Evolutionary conservation across 2,888 invertebrate species (phyloP).

Genomic region (Choreutis nemorana): DNA sequence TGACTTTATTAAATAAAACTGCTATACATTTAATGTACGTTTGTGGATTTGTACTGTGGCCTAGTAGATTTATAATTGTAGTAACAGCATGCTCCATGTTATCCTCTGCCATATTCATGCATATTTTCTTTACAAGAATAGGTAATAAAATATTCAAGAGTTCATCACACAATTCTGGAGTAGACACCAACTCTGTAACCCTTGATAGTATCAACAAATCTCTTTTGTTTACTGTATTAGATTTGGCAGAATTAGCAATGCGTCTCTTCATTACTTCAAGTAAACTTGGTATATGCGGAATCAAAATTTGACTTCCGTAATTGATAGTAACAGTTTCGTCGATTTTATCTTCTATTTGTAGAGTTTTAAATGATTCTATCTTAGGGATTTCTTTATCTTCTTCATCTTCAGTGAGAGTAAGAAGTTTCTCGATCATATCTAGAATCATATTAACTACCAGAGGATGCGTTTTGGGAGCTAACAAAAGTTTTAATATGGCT

Average conservation of each 20-base stretch:
- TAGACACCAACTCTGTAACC: slow-evolving; percentile 77
- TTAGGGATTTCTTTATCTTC: slow-evolving; percentile 44
- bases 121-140: slow-evolving; percentile 72
- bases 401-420: slow-evolving; percentile 71
- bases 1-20: slow-evolving; percentile 75
- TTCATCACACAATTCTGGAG: slow-evolving; percentile 72
- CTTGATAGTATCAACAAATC: slow-evolving; percentile 79
- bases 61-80: slow-evolving; percentile 78
- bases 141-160: slow-evolving; percentile 76
- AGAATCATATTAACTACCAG: slow-evolving; percentile 74
- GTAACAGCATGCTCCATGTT: slow-evolving; percentile 73
- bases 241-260: slow-evolving; percentile 65
- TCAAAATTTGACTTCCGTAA: slow-evolving; percentile 76
- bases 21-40: slow-evolving; percentile 74
- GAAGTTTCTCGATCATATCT: slow-evolving; percentile 77
- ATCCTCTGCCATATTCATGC: slow-evolving; percentile 70
- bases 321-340: slow-evolving; percentile 57
- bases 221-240: slow-evolving; percentile 69
- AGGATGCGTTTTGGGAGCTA: slow-evolving; percentile 71
- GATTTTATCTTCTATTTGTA: slow-evolving; percentile 21
- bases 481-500: slow-evolving; percentile 74
- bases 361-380: slow-evolving; percentile 39
- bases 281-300: slow-evolving; percentile 76
- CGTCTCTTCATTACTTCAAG: slow-evolving; percentile 74
- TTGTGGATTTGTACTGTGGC: slow-evolving; percentile 70